Evolutionary conservation across 2,888 invertebrate species (phyloP).

Genomic region (Venustoraphidia nigricollis): DNA sequence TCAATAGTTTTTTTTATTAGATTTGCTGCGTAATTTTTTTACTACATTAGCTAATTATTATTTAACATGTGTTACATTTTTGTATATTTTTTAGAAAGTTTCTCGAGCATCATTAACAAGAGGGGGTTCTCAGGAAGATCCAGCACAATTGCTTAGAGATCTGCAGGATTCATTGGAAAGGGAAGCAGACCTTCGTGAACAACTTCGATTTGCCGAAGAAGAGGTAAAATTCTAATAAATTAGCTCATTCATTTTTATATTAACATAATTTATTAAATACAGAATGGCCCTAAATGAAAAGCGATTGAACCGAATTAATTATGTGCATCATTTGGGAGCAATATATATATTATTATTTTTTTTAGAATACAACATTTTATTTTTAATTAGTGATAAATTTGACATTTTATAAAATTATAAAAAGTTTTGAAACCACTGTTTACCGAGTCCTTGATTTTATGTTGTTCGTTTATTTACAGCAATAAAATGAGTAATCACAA

Average conservation of each 20-base stretch:
- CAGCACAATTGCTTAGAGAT: conserved; percentile 67
- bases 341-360: no score
- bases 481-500: no score
- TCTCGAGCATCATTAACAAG: conserved; percentile 60
- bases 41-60: not conserved
- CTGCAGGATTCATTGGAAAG: conserved; percentile 84
- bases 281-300: not conserved
- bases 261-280: conserved; percentile 1
- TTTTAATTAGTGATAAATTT: no score
- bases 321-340: no score
- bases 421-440: no score
- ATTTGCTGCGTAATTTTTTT: not conserved
- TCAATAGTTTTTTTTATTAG: no score
- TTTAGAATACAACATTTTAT: no score
- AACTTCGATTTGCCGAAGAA: conserved; percentile 82
- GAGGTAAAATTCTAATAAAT: conserved; percentile 40
- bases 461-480: no score
- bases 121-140: conserved; percentile 68
- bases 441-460: no score
- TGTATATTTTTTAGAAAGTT: conserved; percentile 35
- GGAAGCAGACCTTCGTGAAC: conserved; percentile 86
- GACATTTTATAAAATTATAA: no score
- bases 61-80: conserved; percentile 2
- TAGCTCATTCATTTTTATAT: conserved; percentile 5
- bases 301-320: no score